Conservation (phyloP, 1,140 invertebrate species). For the Globodera ellingtonae region DNA sequence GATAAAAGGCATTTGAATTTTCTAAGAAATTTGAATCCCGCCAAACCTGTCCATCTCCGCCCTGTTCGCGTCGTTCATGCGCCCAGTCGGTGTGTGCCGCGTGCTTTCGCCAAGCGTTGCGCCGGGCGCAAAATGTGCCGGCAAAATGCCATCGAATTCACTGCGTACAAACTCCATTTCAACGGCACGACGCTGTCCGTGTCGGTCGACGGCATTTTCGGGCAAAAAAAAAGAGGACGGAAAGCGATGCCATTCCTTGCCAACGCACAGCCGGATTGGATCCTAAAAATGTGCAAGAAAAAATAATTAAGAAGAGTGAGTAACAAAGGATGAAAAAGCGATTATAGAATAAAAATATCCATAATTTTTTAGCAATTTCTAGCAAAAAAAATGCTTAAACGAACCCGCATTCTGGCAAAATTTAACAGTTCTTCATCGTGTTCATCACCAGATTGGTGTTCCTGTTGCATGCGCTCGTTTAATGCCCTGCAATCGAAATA, state of each 20-base stretch:
- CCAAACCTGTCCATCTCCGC: slow-evolving; percentile 83
- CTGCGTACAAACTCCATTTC: slow-evolving; percentile 82
- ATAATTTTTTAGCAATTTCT: too few species aligned
- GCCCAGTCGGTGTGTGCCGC: slow-evolving; percentile 74
- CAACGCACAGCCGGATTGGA: slow-evolving; percentile 83
- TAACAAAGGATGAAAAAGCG: too few species aligned
- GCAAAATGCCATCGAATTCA: slow-evolving; percentile 89
- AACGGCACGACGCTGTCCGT: slow-evolving; percentile 30
- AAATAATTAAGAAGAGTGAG: too few species aligned
- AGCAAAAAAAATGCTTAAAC: slow-evolving; percentile 12
- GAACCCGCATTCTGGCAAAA: slow-evolving; percentile 46
- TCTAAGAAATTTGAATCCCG: slow-evolving; percentile 25
- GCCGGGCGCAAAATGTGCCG: too few species aligned
- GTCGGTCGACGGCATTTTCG: slow-evolving; percentile 53
- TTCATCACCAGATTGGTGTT: slow-evolving; percentile 33
- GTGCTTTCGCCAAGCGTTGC: slow-evolving; percentile 72
- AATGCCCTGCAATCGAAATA: slow-evolving; percentile 68
- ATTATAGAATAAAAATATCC: too few species aligned
- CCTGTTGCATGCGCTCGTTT: slow-evolving; percentile 67
- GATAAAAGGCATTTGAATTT: slow-evolving; percentile 43
- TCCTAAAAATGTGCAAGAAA: slow-evolving; percentile 66
- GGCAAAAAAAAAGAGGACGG: slow-evolving; percentile 95
- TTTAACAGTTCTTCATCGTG: too few species aligned
- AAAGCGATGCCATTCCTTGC: slow-evolving; percentile 97
- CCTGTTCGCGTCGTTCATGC: slow-evolving; percentile 91